phyloP scores from a whole-genome alignment of 2,113 vertebrate genomes.

The Eonycteris spelaea region DNA sequence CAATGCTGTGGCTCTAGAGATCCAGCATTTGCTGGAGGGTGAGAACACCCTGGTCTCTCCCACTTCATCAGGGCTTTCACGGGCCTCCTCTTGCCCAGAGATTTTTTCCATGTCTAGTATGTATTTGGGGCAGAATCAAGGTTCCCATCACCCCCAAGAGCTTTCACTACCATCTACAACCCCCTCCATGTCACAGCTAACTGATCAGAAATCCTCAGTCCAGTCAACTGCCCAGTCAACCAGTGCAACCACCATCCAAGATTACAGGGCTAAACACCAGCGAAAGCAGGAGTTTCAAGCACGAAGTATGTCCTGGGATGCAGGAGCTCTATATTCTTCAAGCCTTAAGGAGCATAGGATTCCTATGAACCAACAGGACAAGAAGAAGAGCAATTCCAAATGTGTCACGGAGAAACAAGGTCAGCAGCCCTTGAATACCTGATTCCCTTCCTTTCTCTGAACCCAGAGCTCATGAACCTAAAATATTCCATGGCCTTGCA shows the following conservation, averaged over 20 bases:
- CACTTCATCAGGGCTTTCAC: accelerated
- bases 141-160: background rate
- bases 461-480: background rate
- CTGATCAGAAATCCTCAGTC: background rate
- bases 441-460: background rate
- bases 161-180: background rate
- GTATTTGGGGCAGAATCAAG: background rate
- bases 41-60: background rate
- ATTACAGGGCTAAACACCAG: background rate
- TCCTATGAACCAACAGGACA: background rate
- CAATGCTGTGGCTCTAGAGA: constrained; percentile 56
- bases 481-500: background rate
- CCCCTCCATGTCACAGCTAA: background rate
- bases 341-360: background rate
- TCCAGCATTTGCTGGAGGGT: constrained; percentile 10
- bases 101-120: background rate
- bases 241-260: background rate
- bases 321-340: background rate
- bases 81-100: background rate
- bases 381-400: background rate
- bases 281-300: background rate
- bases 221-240: background rate
- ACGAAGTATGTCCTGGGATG: background rate
- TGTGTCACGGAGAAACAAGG: background rate
- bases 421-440: background rate